Evolutionary conservation across 2,888 invertebrate species (phyloP).

Genomic region (Phragmatobia fuliginosa): DNA sequence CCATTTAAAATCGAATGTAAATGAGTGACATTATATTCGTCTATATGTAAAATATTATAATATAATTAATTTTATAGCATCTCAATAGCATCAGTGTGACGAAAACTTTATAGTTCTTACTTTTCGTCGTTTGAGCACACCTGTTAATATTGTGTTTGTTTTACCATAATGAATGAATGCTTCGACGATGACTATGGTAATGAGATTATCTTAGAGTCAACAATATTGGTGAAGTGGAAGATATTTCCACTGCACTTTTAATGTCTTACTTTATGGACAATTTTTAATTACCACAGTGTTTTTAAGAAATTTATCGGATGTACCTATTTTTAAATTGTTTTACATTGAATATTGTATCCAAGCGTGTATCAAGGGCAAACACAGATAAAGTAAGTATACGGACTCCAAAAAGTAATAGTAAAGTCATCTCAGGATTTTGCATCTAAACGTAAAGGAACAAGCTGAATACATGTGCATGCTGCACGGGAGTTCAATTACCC

Average conservation of each 20-base stretch:
- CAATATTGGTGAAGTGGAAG: slow-evolving; percentile 16
- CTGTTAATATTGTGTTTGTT: slow-evolving; percentile 52
- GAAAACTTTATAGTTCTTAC: slow-evolving; percentile 22
- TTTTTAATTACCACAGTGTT: too few relatives aligned
- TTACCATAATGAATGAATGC: slow-evolving; percentile 44
- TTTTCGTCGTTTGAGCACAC: slow-evolving; percentile 51
- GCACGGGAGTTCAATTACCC: too few relatives aligned
- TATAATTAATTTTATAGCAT: not conserved
- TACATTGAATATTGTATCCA: too few relatives aligned
- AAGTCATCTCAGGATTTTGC: too few relatives aligned
- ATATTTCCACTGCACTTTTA: not conserved
- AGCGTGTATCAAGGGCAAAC: too few relatives aligned
- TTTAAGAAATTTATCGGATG: not conserved
- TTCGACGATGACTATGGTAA: slow-evolving; percentile 37
- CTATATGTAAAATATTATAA: not conserved
- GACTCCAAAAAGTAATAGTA: too few relatives aligned
- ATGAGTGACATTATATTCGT: not conserved
- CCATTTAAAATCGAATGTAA: not conserved
- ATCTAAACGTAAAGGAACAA: too few relatives aligned
- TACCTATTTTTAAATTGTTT: not conserved
- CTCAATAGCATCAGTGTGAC: slow-evolving; percentile 15
- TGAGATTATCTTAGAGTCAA: slow-evolving; percentile 34
- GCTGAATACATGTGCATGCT: too few relatives aligned
- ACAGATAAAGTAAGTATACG: too few relatives aligned
- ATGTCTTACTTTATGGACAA: not conserved